phyloP scores from a whole-genome alignment of 2,888 invertebrate species.

The Drosophila eohydei region DNA sequence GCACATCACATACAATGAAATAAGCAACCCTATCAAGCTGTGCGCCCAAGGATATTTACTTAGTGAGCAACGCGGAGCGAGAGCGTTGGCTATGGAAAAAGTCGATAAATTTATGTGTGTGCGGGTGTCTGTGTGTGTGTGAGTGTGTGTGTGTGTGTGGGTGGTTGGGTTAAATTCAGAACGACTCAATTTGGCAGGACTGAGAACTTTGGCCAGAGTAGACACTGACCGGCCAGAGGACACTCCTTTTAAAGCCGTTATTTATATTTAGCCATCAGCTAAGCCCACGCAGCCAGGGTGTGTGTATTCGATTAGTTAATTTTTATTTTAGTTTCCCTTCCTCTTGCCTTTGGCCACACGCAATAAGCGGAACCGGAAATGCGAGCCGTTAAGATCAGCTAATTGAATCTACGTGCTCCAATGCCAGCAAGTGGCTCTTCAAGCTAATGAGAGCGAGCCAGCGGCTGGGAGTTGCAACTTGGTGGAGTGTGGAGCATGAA shows the following conservation, averaged over 20 bases:
- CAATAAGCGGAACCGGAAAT: constrained; percentile 53
- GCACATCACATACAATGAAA: constrained; percentile 24
- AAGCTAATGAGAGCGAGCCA: constrained; percentile 31
- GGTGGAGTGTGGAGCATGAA: not conserved
- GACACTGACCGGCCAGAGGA: constrained; percentile 1
- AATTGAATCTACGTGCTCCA: constrained; percentile 59
- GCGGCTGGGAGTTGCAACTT: not conserved
- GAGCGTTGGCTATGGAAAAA: constrained; percentile 9
- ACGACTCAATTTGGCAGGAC: constrained; percentile 45
- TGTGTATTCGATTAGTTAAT: constrained; percentile 58
- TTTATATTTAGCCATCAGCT: constrained; percentile 34
- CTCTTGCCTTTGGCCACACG: constrained; percentile 15
- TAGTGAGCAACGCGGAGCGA: constrained; percentile 12
- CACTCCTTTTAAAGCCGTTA: constrained; percentile 46
- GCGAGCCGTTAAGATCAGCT: constrained; percentile 57
- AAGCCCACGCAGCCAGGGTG: constrained; percentile 22
- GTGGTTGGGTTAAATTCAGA: constrained; percentile 29
- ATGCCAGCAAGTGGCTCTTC: constrained; percentile 43
- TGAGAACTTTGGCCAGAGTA: not conserved
- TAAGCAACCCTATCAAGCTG: constrained; percentile 61
- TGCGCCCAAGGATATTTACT: constrained; percentile 57
- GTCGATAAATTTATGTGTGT: constrained; percentile 49
- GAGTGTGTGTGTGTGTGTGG: constrained; percentile 1
- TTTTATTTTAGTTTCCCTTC: constrained; percentile 9
- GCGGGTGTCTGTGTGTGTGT: constrained; percentile 7